phyloP scores from a whole-genome alignment of 2,888 invertebrate species.

The Drosophila anceps region DNA sequence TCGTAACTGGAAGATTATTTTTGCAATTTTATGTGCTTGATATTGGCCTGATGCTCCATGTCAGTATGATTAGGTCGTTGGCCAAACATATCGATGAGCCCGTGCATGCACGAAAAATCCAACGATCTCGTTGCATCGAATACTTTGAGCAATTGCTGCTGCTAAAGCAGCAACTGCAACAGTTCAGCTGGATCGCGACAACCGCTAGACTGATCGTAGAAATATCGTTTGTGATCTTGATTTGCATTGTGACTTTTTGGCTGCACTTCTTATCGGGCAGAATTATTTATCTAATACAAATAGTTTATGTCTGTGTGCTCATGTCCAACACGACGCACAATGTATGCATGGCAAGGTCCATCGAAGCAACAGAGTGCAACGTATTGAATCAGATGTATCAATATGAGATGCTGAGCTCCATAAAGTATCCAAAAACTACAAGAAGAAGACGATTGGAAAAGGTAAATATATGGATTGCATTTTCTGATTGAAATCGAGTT shows the following conservation, averaged over 20 bases:
- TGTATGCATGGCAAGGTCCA: conserved; percentile 3
- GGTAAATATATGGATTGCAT: too few species aligned
- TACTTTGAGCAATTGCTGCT: conserved; percentile 10
- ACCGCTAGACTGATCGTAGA: background rate
- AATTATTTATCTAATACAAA: background rate
- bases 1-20: background rate
- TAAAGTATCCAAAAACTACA: fast-evolving
- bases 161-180: background rate
- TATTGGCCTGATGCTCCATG: conserved; percentile 6
- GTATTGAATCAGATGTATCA: conserved; percentile 12
- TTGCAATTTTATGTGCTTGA: conserved; percentile 9
- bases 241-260: background rate
- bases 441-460: background rate
- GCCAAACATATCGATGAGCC: background rate
- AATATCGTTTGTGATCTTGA: background rate
- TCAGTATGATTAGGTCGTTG: background rate
- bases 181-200: conserved; percentile 4
- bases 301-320: fast-evolving
- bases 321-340: conserved; percentile 10
- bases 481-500: background rate
- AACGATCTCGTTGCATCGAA: conserved; percentile 1
- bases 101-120: too few species aligned
- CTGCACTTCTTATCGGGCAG: background rate
- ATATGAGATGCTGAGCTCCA: background rate
- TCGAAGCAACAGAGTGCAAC: conserved; percentile 10